These are phyloP conservation scores for Mormyrus hasselquistii DNA, from an alignment of 2,797 vertebrate genomes.

Conservation along the genomic window DNA sequence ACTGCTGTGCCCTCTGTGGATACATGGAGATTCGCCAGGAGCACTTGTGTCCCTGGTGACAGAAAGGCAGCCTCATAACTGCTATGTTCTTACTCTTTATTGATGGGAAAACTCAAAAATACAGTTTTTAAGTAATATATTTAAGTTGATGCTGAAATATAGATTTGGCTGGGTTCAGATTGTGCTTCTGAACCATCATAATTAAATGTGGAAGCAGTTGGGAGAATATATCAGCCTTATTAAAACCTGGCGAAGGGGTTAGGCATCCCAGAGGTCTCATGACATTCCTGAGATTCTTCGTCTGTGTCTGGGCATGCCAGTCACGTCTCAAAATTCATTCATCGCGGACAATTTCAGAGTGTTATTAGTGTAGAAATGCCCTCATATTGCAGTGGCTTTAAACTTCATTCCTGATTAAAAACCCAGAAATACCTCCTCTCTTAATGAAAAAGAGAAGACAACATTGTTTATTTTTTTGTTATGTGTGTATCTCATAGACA, in stretches of 20 bases:
- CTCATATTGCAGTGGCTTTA: background rate
- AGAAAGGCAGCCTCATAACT: background rate
- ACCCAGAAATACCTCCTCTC: background rate
- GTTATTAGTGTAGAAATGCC: background rate
- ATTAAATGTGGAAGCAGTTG: slow-evolving; percentile 38
- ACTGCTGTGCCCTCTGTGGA: slow-evolving; percentile 14
- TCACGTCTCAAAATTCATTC: slow-evolving; percentile 33
- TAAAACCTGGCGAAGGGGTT: slow-evolving; percentile 46
- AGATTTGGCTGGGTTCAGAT: slow-evolving; percentile 32
- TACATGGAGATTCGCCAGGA: slow-evolving; percentile 19
- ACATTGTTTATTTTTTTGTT: slow-evolving; percentile 4
- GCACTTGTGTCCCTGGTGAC: slow-evolving; percentile 28
- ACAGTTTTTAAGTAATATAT: slow-evolving; percentile 29
- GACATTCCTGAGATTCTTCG: slow-evolving; percentile 34
- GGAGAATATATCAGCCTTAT: slow-evolving; percentile 51
- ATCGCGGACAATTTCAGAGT: slow-evolving; percentile 15
- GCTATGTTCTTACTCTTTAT: slow-evolving; percentile 39
- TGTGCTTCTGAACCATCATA: slow-evolving; percentile 31
- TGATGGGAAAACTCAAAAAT: slow-evolving; percentile 44
- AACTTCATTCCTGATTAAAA: background rate
- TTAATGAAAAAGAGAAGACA: background rate
- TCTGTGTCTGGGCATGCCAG: slow-evolving; percentile 41
- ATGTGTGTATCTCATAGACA: background rate
- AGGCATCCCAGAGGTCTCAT: slow-evolving; percentile 42
- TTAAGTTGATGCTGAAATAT: slow-evolving; percentile 33